A percentile compares a stretch with the other conserved stretches of the same genome.
These are phyloP conservation scores for Diplodus sargus DNA, from an alignment of 2,797 vertebrate species.

Conservation along the genomic window DNA sequence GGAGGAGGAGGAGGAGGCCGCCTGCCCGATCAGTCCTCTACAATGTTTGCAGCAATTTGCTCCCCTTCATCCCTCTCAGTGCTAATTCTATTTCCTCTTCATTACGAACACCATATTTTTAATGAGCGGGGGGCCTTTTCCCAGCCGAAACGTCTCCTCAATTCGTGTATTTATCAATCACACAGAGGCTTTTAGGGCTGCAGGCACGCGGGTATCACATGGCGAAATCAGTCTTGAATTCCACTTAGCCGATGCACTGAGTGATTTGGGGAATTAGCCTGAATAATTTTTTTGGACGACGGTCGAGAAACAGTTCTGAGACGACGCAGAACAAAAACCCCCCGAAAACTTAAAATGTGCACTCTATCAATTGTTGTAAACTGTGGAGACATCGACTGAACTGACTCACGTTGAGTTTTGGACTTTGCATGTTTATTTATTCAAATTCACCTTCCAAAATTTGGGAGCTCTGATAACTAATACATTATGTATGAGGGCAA, in stretches of 20 bases:
- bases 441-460: slow-evolving; percentile 5
- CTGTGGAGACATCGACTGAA: background rate
- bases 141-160: slow-evolving; percentile 65
- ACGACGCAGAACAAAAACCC: slow-evolving; percentile 13
- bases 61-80: slow-evolving; percentile 71
- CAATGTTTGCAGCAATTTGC: slow-evolving; percentile 79
- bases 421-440: background rate
- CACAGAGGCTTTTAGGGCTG: slow-evolving; percentile 69
- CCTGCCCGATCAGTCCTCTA: slow-evolving; percentile 70
- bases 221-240: slow-evolving; percentile 73
- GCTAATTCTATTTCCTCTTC: slow-evolving; percentile 80
- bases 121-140: slow-evolving; percentile 63
- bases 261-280: slow-evolving; percentile 69
- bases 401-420: background rate
- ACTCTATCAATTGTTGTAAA: background rate
- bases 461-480: slow-evolving; percentile 19
- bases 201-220: slow-evolving; percentile 56
- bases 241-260: slow-evolving; percentile 69
- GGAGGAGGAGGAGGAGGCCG: slow-evolving; percentile 48
- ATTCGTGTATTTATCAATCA: slow-evolving; percentile 78
- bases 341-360: background rate
- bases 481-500: slow-evolving; percentile 39
- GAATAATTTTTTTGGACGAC: slow-evolving; percentile 65
- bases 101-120: slow-evolving; percentile 74
- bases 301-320: slow-evolving; percentile 42